Conservation (phyloP, 2,113 vertebrate species). For the Zingel zingel region DNA sequence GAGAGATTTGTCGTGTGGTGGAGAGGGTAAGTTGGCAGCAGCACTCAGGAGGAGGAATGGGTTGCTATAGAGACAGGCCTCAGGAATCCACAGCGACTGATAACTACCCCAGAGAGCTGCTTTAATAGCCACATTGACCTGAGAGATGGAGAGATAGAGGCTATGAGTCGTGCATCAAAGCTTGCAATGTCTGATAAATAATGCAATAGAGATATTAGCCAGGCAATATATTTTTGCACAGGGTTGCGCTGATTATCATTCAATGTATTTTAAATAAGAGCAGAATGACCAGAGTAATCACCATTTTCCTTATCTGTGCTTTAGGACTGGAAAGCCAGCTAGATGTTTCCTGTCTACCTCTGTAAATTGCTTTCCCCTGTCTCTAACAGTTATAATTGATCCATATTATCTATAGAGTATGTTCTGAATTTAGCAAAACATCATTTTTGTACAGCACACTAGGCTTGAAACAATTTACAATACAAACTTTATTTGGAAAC, state of each 20-base stretch:
- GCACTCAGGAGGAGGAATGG: constrained; percentile 53
- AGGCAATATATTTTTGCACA: not conserved
- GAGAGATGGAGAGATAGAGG: constrained; percentile 34
- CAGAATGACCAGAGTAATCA: not conserved
- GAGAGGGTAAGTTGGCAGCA: constrained; percentile 43
- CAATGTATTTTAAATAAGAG: not conserved
- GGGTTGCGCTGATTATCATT: not conserved
- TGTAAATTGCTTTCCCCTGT: not conserved
- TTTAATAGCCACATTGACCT: constrained; percentile 74
- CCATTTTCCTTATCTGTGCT: not conserved
- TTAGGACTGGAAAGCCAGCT: not conserved
- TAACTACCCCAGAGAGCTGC: constrained; percentile 60
- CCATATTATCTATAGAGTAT: not conserved
- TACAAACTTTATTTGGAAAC: constrained; percentile 48
- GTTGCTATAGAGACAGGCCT: constrained; percentile 73
- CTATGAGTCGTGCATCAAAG: not conserved
- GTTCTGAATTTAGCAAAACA: not conserved
- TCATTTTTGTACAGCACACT: not conserved
- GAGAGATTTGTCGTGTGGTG: constrained; percentile 47
- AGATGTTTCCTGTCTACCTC: not conserved
- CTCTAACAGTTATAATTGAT: not conserved
- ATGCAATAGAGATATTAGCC: not conserved
- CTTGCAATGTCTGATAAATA: constrained; percentile 8
- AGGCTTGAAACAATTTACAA: constrained; percentile 24
- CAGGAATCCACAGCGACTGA: constrained; percentile 65